Base-by-base conservation (phyloP, 2,113 vertebrate genomes). In the Struthidea cinerea region DNA sequence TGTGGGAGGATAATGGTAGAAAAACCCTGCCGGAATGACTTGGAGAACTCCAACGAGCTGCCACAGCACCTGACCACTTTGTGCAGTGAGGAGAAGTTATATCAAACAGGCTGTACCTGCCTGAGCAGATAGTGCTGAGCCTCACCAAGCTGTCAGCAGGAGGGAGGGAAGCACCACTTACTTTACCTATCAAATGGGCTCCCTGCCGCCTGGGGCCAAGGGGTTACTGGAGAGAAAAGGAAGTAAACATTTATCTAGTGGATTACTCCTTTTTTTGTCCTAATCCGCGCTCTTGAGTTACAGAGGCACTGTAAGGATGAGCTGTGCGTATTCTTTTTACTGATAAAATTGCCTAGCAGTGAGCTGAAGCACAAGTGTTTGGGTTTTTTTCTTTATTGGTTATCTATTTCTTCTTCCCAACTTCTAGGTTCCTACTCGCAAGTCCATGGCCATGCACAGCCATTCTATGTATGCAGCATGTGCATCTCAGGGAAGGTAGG, bases 1-100 rank as follows among this genome's bases (percentile, higher is more conserved):
- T 73, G 83, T 42, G 87, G 83, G 85, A 90, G 55, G 95, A 97
- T 97, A 97, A 97, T 96, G 90, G 80, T 42, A 97, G 95, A 86
- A 94, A 96, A 96, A 16, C 67, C 90, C 47, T 87, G 90, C 84
- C 0, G 17, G 75, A 96, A 87, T 32, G 79, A 87, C 93, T 89
- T 81, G 78, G 91, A 93, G 94, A 96, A 92, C 94, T 89, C 81
- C 70, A 86, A 27, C 3, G 95, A 93, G 93, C 90, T 97, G 90
- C 81, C 59, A 56, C 96, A 96, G 96, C 84, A 97, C 92, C 93
- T 94, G 97, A 77, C 79, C 93, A 74, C 90, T 93, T 83, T 87
- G 83, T 94, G 71, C 86, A 44, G 65, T 13, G 80, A 86, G 90
- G 79, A 96, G 76, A 85, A 96, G 79, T 77, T 68, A 22, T 10